Evolutionary conservation across 2,888 invertebrate genomes (phyloP), one percentile per base, ranked within the genome.

Genomic region (Drosophila imparisetae): DNA sequence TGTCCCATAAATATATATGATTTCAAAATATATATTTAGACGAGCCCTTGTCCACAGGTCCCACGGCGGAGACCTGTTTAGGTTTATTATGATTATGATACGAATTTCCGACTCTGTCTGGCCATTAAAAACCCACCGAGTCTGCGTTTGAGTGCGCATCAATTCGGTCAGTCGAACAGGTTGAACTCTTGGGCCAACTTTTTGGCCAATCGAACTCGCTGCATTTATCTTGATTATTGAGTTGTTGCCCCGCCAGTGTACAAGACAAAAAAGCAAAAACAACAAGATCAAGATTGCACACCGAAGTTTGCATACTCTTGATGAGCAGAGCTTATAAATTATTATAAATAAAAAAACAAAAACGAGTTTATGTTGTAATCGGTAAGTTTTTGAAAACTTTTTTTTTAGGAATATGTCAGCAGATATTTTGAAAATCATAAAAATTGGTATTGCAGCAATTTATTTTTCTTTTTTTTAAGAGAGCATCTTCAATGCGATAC

Each of bases 1-100:
- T 84, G 87, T 88, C 81, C 81, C 83, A 83, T 81, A 88, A 83
- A 89, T 78, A 88, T 88, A 81, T 86, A 83, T 86, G 90, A 90
- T 86, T 90, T 90, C 80, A 81, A 84, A 68, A 85, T 68, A 75
- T 80, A 75, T 80, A 84, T 89, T 86, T 89, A 78, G 84, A 82
- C 66, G 64, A 49, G 67, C 55, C 66, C 50, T 60, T 73, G 73
- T 66, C 59, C 50, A 48, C 32, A 21, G 57, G 30, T 57, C 57
- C 13, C 57, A 38, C 40, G 57, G 50, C 58, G 49, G 64, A 55
- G 72, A 81, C 83, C 73, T 84, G 84, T 89, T 85, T 79, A 72
- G 64, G 67, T 81, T 80, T 80, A 87, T 82, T 85, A 87, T 80
- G 85, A 89, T 86, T 81, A 89, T 84, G 77, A 83, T 81, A 81